Conservation (phyloP, 2,797 vertebrate species). For the Takifugu ocellatus region DNA sequence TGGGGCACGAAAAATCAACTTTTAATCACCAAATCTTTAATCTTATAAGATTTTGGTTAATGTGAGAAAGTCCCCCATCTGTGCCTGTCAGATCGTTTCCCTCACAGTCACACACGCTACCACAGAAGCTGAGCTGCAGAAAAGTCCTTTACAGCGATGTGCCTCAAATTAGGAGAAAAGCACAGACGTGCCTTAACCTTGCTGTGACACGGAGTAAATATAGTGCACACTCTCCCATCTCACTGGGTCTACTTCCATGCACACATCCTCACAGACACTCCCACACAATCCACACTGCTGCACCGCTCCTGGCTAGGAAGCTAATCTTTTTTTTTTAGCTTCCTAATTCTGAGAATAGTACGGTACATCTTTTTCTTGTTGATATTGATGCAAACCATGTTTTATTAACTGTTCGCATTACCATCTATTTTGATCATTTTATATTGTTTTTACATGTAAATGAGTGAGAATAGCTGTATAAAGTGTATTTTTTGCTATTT, state of each 20-base stretch:
- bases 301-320: slow-evolving; percentile 3
- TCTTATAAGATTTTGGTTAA: slow-evolving; percentile 10
- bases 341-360: background rate
- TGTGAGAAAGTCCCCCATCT: slow-evolving; percentile 7
- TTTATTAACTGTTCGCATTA: background rate
- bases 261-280: slow-evolving; percentile 12
- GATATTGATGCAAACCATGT: background rate
- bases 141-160: slow-evolving; percentile 2
- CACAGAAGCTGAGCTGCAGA: background rate
- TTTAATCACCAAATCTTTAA: slow-evolving; percentile 12
- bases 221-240: slow-evolving; percentile 7
- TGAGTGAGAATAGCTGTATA: too few species aligned
- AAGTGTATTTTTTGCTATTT: too few species aligned
- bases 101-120: background rate
- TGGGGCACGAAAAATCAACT: slow-evolving; percentile 1
- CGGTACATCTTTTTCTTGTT: background rate
- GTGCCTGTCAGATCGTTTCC: slow-evolving; percentile 8
- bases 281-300: slow-evolving; percentile 9
- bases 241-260: slow-evolving; percentile 4
- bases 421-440: too few species aligned
- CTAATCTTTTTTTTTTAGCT: slow-evolving; percentile 8
- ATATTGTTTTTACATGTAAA: too few species aligned
- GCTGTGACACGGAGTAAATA: slow-evolving; percentile 5
- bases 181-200: slow-evolving; percentile 1
- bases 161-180: slow-evolving; percentile 10